A percentile compares a stretch with the other conserved stretches of the same genome.
These are phyloP conservation scores for Euwallacea fornicatus DNA, from an alignment of 1,140 invertebrate genomes.

Conservation along the genomic window DNA sequence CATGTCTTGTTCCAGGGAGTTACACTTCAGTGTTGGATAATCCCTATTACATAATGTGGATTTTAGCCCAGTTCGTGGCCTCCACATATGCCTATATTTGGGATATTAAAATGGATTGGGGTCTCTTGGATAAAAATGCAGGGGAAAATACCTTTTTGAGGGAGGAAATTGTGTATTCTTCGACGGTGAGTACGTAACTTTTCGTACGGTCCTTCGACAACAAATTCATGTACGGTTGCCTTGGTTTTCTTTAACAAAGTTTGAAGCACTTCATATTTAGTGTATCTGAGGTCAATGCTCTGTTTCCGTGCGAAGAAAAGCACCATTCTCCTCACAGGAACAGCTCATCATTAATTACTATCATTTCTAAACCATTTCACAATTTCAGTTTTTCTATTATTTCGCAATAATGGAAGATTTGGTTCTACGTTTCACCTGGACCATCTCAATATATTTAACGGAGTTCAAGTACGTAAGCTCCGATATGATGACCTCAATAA, in stretches of 20 bases:
- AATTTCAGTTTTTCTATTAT: slow-evolving; percentile 84
- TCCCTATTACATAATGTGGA: slow-evolving; percentile 82
- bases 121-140: slow-evolving; percentile 85
- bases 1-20: slow-evolving; percentile 56
- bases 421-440: slow-evolving; percentile 83
- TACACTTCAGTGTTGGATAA: slow-evolving; percentile 67
- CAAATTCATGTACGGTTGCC: too few relatives aligned
- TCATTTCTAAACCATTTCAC: too few relatives aligned
- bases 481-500: slow-evolving; percentile 77
- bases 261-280: not conserved
- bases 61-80: slow-evolving; percentile 72
- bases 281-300: too few relatives aligned
- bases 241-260: slow-evolving; percentile 40
- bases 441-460: slow-evolving; percentile 73
- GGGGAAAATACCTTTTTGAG: slow-evolving; percentile 79
- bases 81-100: slow-evolving; percentile 88
- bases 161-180: slow-evolving; percentile 78
- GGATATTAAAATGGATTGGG: slow-evolving; percentile 99
- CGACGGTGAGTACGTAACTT: slow-evolving; percentile 57
- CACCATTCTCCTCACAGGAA: too few relatives aligned
- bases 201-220: too few relatives aligned
- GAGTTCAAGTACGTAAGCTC: slow-evolving; percentile 70
- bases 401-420: slow-evolving; percentile 90
- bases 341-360: too few relatives aligned
- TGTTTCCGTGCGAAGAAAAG: too few relatives aligned